Percentiles rank a stretch among this genome's conserved stretches.
These are phyloP conservation scores for Karalla daura DNA, from an alignment of 2,797 vertebrate genomes.

Conservation along the genomic window DNA sequence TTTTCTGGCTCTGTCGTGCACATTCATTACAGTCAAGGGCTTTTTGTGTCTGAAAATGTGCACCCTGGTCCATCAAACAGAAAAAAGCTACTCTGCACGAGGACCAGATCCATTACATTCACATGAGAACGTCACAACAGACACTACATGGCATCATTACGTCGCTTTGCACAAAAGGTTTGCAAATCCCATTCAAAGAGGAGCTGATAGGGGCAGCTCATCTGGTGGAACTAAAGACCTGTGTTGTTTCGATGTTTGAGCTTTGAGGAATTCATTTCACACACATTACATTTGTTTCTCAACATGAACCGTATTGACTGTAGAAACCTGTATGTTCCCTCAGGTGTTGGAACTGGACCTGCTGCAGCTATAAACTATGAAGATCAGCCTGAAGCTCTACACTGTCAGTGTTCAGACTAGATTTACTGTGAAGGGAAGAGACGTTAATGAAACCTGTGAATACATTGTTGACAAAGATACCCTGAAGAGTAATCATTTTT, in stretches of 20 bases:
- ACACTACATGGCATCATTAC: slow-evolving; percentile 39
- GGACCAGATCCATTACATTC: slow-evolving; percentile 52
- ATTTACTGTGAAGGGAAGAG: too few relatives aligned
- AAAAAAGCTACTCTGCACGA: too few relatives aligned
- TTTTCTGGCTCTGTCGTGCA: slow-evolving; percentile 43
- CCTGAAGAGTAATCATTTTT: too few relatives aligned
- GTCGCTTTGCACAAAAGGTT: slow-evolving; percentile 24
- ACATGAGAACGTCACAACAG: slow-evolving; percentile 47
- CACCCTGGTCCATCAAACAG: slow-evolving; percentile 52
- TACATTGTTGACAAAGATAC: too few relatives aligned
- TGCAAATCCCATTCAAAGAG: slow-evolving; percentile 29
- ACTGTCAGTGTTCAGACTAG: too few relatives aligned
- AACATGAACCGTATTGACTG: too few relatives aligned
- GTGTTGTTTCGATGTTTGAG: slow-evolving; percentile 7
- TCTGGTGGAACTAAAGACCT: slow-evolving; percentile 14
- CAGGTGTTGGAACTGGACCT: too few relatives aligned
- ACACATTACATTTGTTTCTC: neutral
- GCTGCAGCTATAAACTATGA: too few relatives aligned
- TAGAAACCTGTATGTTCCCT: neutral
- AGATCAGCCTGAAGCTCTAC: too few relatives aligned
- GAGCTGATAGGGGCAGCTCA: slow-evolving; percentile 1
- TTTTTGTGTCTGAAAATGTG: slow-evolving; percentile 54
- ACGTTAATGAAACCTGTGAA: too few relatives aligned
- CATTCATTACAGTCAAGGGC: slow-evolving; percentile 60
- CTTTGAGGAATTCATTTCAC: neutral